Evolutionary conservation across 2,113 vertebrate genomes (phyloP).

Genomic region (Misgurnus mizolepis): DNA sequence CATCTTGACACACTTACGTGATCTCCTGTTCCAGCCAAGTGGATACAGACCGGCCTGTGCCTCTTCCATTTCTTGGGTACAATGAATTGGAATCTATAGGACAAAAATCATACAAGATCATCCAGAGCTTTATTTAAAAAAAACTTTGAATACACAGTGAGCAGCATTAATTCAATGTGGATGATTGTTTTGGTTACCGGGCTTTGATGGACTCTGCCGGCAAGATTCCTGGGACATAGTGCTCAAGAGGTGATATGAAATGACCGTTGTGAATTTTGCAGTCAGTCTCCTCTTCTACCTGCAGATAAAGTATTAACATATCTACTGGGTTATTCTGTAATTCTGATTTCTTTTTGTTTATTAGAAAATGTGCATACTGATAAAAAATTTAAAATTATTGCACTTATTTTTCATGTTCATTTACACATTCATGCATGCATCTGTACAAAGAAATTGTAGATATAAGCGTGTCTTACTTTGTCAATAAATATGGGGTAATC

Average conservation of each 20-base stretch:
- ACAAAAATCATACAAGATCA: not conserved
- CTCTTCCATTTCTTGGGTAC: constrained; percentile 90
- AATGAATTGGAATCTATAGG: constrained; percentile 91
- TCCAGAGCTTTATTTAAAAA: not conserved
- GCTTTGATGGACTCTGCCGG: constrained; percentile 87
- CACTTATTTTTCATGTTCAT: not conserved
- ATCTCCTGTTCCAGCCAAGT: constrained; percentile 96
- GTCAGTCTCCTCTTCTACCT: constrained; percentile 90
- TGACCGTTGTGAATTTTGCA: constrained; percentile 91
- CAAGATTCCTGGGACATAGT: constrained; percentile 89
- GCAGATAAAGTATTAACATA: not conserved
- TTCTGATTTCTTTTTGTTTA: too few species aligned
- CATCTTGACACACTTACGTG: constrained; percentile 79
- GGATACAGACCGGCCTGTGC: constrained; percentile 92
- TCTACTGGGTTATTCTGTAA: not conserved
- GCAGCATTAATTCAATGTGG: not conserved
- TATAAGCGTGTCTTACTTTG: constrained; percentile 77
- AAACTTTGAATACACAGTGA: constrained; percentile 3
- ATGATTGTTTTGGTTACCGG: constrained; percentile 74
- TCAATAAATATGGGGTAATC: constrained; percentile 92
- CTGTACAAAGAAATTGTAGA: not conserved
- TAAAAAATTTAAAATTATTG: too few species aligned
- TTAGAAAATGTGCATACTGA: too few species aligned
- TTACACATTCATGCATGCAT: too few species aligned
- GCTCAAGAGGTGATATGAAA: constrained; percentile 92